Evolutionary conservation across 2,797 vertebrate species (phyloP).

Genomic region (Danio albolineatus): DNA sequence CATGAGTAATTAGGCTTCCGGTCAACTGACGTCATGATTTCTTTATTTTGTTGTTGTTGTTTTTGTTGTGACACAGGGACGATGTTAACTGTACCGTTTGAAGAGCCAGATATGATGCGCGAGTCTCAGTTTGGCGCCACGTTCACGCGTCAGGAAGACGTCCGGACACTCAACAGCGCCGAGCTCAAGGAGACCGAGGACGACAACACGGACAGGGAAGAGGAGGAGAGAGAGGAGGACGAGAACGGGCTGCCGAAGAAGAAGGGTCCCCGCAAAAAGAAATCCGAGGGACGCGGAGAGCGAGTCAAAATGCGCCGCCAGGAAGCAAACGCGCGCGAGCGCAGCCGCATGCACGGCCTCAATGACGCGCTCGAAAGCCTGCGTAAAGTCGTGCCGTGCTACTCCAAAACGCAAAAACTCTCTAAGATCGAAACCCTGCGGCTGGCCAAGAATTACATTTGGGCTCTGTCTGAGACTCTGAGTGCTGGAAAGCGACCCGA

Average conservation of each 20-base stretch:
- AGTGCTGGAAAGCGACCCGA: conserved; percentile 96
- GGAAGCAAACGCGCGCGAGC: conserved; percentile 94
- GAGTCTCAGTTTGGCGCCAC: conserved; percentile 93
- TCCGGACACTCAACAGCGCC: conserved; percentile 61
- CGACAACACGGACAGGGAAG: conserved; percentile 85
- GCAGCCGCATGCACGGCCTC: conserved; percentile 95
- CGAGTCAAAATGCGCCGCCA: conserved; percentile 91
- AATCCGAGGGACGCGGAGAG: conserved; percentile 86
- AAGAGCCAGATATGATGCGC: conserved; percentile 93
- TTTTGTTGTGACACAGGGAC: conserved; percentile 55
- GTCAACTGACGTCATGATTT: background rate
- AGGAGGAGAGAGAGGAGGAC: conserved; percentile 85
- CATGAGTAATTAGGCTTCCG: background rate
- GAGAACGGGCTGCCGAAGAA: conserved; percentile 88
- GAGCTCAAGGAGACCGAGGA: conserved; percentile 79
- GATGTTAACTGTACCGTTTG: conserved; percentile 97
- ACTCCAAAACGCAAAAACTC: conserved; percentile 99
- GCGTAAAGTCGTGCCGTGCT: conserved; percentile 98
- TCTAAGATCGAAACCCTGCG: conserved; percentile 98
- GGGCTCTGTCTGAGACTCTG: conserved; percentile 97
- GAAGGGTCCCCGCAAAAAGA: conserved; percentile 94
- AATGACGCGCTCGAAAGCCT: conserved; percentile 96
- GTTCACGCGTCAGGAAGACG: conserved; percentile 85
- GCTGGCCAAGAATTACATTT: conserved; percentile 98
- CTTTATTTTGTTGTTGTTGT: conserved; percentile 30